phyloP scores from a whole-genome alignment of 2,888 invertebrate genomes.

The Amaurobius ferox region DNA sequence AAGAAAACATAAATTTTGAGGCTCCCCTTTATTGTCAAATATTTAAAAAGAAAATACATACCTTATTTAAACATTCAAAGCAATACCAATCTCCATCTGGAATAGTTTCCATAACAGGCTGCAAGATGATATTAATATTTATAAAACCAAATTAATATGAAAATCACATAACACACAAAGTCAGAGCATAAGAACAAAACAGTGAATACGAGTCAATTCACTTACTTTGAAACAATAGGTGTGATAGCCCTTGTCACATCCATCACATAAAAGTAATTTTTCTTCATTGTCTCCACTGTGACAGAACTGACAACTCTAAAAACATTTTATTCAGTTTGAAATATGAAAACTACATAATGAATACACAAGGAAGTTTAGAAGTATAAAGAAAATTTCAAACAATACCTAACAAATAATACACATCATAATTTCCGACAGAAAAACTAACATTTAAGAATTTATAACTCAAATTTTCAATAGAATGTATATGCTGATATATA shows the following conservation, averaged over 20 bases:
- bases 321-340: too few relatives aligned
- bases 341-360: too few relatives aligned
- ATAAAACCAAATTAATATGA: neutral
- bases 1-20: too few relatives aligned
- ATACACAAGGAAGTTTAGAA: too few relatives aligned
- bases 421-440: too few relatives aligned
- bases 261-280: conserved; percentile 94
- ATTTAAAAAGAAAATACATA: conserved; percentile 37
- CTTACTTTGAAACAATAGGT: conserved; percentile 94
- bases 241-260: conserved; percentile 98
- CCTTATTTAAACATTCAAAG: conserved; percentile 85
- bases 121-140: too few relatives aligned
- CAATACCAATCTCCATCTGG: conserved; percentile 99
- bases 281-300: conserved; percentile 97
- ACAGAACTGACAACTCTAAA: conserved; percentile 98
- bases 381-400: too few relatives aligned
- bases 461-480: too few relatives aligned
- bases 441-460: too few relatives aligned
- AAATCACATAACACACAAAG: neutral
- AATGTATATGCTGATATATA: too few relatives aligned
- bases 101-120: conserved; percentile 94
- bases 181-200: neutral
- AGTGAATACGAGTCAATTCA: neutral
- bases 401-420: too few relatives aligned
- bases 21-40: too few relatives aligned